Base-by-base conservation (phyloP, 1,140 invertebrate species). In the Meloidogyne floridensis region DNA sequence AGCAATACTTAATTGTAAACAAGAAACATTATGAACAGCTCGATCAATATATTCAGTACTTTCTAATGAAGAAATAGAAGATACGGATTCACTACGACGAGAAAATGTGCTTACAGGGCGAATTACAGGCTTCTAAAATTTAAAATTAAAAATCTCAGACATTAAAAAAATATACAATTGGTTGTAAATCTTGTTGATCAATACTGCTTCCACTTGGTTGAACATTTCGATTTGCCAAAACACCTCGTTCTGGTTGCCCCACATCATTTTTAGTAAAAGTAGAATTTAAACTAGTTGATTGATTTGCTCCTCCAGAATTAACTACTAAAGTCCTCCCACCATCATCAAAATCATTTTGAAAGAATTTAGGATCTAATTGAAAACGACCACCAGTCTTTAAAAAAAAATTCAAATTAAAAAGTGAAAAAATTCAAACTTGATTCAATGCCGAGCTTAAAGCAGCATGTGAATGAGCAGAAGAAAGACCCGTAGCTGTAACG, bases 11-110 rank as follows among this genome's bases (percentile, higher is more conserved):
- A 83, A 53, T 54, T 73, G 72, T 10, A 84, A 72, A 80, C 82
- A 83, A 54, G 82, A 83, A 5, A 83, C 43, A 83, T 83, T 83
- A 78, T 84, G 77, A 18, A 83, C 82, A 7, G 75, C 75, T 53
- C 82, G 65, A 54, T 83, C 82, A 15, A 83, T 83, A 59, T 83
- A 72, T 73, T 83, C 82, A 18, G 77, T 75, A 75, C 82, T 83
- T 74, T 83, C 82, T 56, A 83, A 47, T 0, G 83, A 85, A 8
- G 82, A 84, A 7, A 83, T 83, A 42, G 82, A 83, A 10, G 71
- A 75, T 3, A 83, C 82, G 5, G 82, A 83, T 51, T 83, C 82
- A 42, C 82, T 83, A 15, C 82, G 82, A 10, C 74, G 72, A n/a
- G 81, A 72, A 75, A 82, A 84, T 51, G 77, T 70, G 18, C 74